Conservation (phyloP, 2,888 invertebrate species). For the Ophion obscuratus region DNA sequence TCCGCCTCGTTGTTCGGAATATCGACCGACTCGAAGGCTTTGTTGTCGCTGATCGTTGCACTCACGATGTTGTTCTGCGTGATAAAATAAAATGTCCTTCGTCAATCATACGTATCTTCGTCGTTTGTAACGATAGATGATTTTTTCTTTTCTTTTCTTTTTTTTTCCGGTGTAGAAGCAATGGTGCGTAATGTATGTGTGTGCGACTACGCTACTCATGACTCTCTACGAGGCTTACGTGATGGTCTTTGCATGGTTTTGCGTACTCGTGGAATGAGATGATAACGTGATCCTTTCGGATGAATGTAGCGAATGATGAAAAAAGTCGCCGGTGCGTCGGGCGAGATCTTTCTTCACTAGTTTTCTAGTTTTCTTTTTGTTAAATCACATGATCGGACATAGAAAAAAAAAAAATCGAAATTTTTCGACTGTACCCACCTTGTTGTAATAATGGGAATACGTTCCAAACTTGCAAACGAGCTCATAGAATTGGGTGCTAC, state of each 20-base stretch:
- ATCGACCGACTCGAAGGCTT: constrained; percentile 78
- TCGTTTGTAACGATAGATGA: constrained; percentile 2
- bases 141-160: not conserved
- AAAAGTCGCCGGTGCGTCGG: not conserved
- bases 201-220: not conserved
- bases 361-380: not conserved
- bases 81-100: not conserved
- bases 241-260: constrained; percentile 57
- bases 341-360: not conserved
- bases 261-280: not conserved
- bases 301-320: constrained; percentile 50
- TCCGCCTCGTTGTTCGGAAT: constrained; percentile 84
- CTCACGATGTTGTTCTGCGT: constrained; percentile 79
- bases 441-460: constrained; percentile 74
- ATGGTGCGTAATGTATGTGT: constrained; percentile 25
- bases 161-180: constrained; percentile 18
- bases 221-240: constrained; percentile 8
- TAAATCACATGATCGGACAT: not conserved
- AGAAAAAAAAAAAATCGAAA: constrained; percentile 59
- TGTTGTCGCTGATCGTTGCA: constrained; percentile 78
- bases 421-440: constrained; percentile 75
- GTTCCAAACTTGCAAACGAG: constrained; percentile 80
- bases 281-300: not conserved
- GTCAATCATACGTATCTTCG: not conserved
- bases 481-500: constrained; percentile 80